Evolutionary conservation across 2,888 invertebrate species (phyloP).

Genomic region (Aphodius granarius): DNA sequence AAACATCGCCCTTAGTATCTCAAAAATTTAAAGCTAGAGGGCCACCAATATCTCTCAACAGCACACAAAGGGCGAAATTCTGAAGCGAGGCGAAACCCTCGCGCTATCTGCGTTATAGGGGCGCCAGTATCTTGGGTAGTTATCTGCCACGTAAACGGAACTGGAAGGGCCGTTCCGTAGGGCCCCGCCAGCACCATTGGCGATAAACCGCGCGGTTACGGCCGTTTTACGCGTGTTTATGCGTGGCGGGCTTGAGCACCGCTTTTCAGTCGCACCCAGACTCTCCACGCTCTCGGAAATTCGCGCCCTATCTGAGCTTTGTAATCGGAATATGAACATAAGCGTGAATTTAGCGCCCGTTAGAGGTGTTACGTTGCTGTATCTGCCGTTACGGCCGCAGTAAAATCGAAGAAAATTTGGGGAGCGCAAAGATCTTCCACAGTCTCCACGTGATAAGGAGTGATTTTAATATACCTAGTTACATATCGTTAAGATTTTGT

Average conservation of each 20-base stretch:
- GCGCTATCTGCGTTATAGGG: background rate
- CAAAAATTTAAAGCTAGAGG: background rate
- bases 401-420: background rate
- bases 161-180: slow-evolving; percentile 7
- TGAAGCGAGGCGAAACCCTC: background rate
- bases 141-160: slow-evolving; percentile 2
- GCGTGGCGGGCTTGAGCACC: slow-evolving; percentile 33
- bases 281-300: background rate
- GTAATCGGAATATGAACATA: background rate
- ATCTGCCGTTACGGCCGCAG: background rate
- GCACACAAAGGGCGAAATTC: background rate
- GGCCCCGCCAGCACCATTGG: slow-evolving; percentile 28
- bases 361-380: background rate
- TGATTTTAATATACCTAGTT: background rate
- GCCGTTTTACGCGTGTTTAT: slow-evolving; percentile 56
- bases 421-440: background rate
- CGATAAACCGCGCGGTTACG: slow-evolving; percentile 54
- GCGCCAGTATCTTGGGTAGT: slow-evolving; percentile 10
- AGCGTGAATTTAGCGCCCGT: background rate
- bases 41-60: background rate
- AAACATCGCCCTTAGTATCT: background rate
- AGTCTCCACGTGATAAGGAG: background rate
- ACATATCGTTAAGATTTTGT: background rate
- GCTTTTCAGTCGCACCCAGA: background rate
- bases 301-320: background rate